Evolutionary conservation across 2,113 vertebrate species (phyloP).

Genomic region (Plecturocebus donacophilus): DNA sequence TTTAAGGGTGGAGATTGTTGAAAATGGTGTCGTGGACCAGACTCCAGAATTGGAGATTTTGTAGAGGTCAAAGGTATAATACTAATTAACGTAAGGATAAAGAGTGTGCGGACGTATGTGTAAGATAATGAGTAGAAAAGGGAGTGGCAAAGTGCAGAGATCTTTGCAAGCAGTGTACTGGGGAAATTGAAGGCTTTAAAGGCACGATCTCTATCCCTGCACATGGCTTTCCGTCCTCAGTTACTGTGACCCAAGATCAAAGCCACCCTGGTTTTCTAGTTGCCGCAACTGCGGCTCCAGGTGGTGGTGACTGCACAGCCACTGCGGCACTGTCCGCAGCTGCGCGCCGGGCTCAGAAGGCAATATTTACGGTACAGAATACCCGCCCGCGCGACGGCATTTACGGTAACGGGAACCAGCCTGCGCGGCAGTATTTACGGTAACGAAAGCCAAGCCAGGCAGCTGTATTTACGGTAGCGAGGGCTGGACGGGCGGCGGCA

Average conservation of each 20-base stretch:
- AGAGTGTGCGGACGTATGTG: background rate
- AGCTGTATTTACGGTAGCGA: constrained; percentile 29
- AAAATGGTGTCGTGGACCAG: background rate
- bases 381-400: background rate
- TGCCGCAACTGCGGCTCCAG: background rate
- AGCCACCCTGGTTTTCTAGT: background rate
- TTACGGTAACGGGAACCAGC: background rate
- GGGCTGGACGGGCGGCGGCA: constrained; percentile 37
- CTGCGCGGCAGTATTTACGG: background rate
- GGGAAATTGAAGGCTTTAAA: background rate
- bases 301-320: background rate
- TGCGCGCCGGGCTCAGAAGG: background rate
- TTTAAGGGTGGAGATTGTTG: background rate
- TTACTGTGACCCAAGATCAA: background rate
- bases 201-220: background rate
- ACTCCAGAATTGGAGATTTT: background rate
- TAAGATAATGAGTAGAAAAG: background rate
- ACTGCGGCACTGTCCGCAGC: background rate
- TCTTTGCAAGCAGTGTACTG: background rate
- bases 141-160: background rate
- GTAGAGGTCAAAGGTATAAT: background rate
- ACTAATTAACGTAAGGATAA: background rate
- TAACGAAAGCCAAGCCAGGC: background rate
- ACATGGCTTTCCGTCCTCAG: background rate
- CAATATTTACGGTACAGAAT: constrained; percentile 30